phyloP scores from a whole-genome alignment of 2,113 vertebrate genomes.

The Pterocles gutturalis region DNA sequence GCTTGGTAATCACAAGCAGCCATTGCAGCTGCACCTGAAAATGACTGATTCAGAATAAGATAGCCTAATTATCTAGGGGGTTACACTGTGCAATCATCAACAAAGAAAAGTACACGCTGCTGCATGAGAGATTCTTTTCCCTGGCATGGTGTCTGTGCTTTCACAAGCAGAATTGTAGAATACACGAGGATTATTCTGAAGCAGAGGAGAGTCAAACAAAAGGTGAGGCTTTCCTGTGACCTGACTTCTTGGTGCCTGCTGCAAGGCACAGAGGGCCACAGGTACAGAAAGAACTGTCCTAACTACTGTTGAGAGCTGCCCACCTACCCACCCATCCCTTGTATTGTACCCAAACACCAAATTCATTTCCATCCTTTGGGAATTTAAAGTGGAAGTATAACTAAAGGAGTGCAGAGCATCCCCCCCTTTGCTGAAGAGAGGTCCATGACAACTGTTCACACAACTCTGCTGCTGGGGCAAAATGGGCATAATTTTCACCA shows the following conservation, averaged over 20 bases:
- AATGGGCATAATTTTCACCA: not conserved
- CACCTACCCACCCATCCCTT: not conserved
- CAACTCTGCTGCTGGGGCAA: not conserved
- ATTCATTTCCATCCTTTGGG: not conserved
- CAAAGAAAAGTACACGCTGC: not conserved
- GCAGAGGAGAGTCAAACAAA: constrained; percentile 5
- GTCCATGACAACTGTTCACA: not conserved
- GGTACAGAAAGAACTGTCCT: not conserved
- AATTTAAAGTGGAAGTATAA: not conserved
- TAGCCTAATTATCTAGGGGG: constrained; percentile 8
- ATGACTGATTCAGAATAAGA: constrained; percentile 3
- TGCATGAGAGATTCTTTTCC: not conserved
- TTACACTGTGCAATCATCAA: constrained; percentile 9
- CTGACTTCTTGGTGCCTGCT: not conserved
- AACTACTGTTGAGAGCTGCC: not conserved
- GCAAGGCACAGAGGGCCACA: not conserved
- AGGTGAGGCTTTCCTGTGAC: not conserved
- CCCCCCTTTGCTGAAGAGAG: not conserved
- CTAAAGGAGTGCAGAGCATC: not conserved
- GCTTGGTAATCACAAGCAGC: constrained; percentile 16
- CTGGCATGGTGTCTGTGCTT: not conserved
- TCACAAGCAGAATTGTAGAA: not conserved
- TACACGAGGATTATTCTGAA: not conserved
- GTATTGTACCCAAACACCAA: not conserved
- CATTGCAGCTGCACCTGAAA: constrained; percentile 47